Evolutionary conservation across 2,888 invertebrate genomes (phyloP).

Genomic region (Pseudanteris insignis): DNA sequence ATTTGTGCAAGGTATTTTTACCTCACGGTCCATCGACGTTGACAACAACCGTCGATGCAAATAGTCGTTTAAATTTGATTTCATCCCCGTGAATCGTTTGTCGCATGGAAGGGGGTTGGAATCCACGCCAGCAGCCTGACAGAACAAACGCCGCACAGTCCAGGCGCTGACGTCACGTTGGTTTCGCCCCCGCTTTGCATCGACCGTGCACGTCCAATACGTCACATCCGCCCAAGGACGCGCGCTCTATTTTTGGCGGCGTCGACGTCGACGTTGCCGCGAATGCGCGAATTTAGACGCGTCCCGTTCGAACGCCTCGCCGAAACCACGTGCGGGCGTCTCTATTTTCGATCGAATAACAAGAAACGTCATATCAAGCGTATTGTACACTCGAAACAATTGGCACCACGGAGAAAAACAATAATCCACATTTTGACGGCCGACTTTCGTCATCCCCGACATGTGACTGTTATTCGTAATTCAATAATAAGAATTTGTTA

Average conservation of each 20-base stretch:
- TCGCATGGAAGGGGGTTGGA: conserved; percentile 24
- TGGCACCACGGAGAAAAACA: not conserved
- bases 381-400: not conserved
- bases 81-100: too few species aligned
- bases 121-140: conserved; percentile 43
- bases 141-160: conserved; percentile 22
- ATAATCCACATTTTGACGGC: too few species aligned
- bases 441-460: too few species aligned
- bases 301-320: conserved; percentile 24
- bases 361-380: conserved; percentile 21
- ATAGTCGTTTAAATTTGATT: too few species aligned
- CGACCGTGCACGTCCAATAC: conserved; percentile 56
- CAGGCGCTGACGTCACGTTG: conserved; percentile 59
- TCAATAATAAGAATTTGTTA: too few species aligned
- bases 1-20: too few species aligned
- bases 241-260: conserved; percentile 62
- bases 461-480: too few species aligned
- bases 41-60: not conserved
- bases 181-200: conserved; percentile 61
- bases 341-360: conserved; percentile 34
- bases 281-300: conserved; percentile 48
- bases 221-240: conserved; percentile 64
- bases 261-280: conserved; percentile 68
- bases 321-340: conserved; percentile 23
- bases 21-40: too few species aligned